Evolutionary conservation across 2,113 vertebrate genomes (phyloP).

Genomic region (Sula dactylatra): DNA sequence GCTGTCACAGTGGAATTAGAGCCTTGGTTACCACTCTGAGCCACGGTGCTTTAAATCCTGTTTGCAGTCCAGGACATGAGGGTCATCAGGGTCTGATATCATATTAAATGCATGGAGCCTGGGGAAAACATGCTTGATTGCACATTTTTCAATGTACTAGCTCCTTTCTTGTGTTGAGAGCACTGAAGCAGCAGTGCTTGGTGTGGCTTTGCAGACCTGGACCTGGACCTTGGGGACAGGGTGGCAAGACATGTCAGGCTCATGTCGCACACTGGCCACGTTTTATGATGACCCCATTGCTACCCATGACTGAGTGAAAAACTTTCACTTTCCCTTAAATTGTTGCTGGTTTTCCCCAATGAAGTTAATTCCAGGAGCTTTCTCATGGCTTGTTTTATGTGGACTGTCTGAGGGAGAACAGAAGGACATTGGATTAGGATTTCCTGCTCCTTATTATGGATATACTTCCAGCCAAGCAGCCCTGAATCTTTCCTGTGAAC

Average conservation of each 20-base stretch:
- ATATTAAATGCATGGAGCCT: not conserved
- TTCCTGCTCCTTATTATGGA: not conserved
- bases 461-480: not conserved
- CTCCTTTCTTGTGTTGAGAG: not conserved
- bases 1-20: not conserved
- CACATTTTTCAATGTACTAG: not conserved
- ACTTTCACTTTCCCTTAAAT: not conserved
- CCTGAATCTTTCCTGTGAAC: not conserved
- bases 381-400: not conserved
- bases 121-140: not conserved
- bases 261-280: fast-evolving
- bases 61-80: not conserved
- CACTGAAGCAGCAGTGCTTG: not conserved
- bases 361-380: not conserved
- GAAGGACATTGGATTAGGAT: not conserved
- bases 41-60: not conserved
- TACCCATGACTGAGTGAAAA: not conserved
- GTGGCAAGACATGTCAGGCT: not conserved
- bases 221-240: not conserved
- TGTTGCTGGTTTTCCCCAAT: not conserved
- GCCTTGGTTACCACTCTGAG: not conserved
- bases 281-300: not conserved
- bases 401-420: not conserved
- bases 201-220: not conserved
- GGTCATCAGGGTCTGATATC: not conserved